phyloP scores from a whole-genome alignment of 2,888 invertebrate species.

The Metacarcinus magister region DNA sequence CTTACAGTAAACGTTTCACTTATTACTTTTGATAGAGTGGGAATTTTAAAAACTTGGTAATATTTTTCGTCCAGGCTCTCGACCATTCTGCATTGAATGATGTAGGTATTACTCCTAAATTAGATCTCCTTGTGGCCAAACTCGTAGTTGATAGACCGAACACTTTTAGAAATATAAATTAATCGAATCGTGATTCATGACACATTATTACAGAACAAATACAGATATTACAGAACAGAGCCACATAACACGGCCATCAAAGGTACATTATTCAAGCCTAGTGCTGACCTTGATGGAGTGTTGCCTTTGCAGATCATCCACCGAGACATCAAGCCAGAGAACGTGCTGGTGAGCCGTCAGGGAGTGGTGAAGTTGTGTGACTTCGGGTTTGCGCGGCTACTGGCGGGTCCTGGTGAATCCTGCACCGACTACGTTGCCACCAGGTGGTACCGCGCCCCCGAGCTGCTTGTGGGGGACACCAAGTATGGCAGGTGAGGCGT shows the following conservation, averaged over 20 bases:
- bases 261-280: not conserved
- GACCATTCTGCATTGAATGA: no score
- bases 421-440: constrained; percentile 96
- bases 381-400: constrained; percentile 93
- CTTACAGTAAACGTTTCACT: no score
- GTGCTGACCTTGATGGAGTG: not conserved
- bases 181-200: no score
- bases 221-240: not conserved
- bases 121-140: no score
- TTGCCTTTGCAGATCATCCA: constrained; percentile 89
- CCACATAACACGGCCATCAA: not conserved
- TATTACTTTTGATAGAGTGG: no score
- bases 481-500: constrained; percentile 87
- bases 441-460: constrained; percentile 94
- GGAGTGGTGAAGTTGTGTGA: constrained; percentile 96
- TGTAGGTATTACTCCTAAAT: no score
- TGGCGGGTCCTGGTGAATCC: constrained; percentile 89
- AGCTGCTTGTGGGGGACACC: constrained; percentile 91
- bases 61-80: no score
- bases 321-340: constrained; percentile 95
- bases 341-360: constrained; percentile 91
- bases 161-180: no score
- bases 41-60: no score
- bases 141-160: no score
- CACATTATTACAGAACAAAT: not conserved